These are phyloP conservation scores for Astropecten irregularis DNA, from an alignment of 53 echinoderm and acorn worm species.

Conservation along the genomic window DNA sequence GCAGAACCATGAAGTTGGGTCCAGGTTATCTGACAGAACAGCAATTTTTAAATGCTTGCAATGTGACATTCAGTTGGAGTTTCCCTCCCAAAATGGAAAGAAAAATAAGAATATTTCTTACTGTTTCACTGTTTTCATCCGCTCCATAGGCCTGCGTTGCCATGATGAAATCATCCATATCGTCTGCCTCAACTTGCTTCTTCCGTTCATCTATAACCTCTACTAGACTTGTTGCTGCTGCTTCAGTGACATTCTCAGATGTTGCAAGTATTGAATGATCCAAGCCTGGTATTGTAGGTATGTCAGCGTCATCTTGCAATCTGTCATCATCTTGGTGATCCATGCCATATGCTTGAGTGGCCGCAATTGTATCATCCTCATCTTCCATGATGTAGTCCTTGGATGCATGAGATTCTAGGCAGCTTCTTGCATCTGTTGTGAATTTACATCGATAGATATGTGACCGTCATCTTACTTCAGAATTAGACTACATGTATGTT, in stretches of 20 bases:
- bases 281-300: neutral
- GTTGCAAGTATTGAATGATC: neutral
- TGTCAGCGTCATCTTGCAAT: neutral
- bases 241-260: too few species aligned
- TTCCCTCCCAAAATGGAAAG: too few species aligned
- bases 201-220: neutral
- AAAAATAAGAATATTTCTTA: too few species aligned
- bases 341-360: slow-evolving; percentile 15
- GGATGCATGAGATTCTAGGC: too few species aligned
- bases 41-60: too few species aligned
- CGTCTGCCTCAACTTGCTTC: neutral
- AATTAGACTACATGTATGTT: too few species aligned
- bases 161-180: neutral
- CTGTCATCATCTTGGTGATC: neutral
- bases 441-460: too few species aligned
- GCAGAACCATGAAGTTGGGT: too few species aligned
- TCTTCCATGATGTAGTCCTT: neutral
- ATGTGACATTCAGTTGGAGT: too few species aligned
- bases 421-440: too few species aligned
- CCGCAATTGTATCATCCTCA: slow-evolving; percentile 13
- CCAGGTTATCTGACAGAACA: too few species aligned
- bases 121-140: slow-evolving; percentile 16
- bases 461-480: too few species aligned
- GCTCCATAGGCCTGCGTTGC: slow-evolving; percentile 14
- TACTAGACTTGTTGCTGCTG: neutral